Conservation (phyloP, 2,113 vertebrate genomes). For the Tupaia tana region DNA sequence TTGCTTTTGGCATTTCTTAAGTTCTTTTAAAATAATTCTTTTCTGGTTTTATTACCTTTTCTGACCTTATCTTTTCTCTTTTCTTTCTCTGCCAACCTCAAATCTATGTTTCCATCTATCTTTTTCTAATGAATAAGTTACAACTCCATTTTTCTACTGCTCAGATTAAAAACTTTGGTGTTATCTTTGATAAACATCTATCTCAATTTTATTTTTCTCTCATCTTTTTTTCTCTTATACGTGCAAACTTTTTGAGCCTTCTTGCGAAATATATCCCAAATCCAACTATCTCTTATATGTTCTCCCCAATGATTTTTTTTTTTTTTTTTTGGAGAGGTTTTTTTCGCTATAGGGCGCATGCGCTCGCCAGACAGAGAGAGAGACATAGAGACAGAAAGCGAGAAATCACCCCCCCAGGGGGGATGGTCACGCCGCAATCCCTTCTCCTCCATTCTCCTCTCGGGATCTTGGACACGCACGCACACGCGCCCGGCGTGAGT, state of each 20-base stretch:
- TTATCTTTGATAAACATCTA: background rate
- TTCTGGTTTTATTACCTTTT: background rate
- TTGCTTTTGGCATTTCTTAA: background rate
- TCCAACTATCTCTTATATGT: background rate
- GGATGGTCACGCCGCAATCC: too few relatives aligned
- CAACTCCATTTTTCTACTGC: background rate
- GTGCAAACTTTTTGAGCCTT: background rate
- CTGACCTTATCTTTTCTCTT: background rate
- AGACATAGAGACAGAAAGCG: too few relatives aligned
- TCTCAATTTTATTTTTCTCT: background rate
- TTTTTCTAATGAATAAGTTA: background rate
- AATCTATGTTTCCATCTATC: background rate
- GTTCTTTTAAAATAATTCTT: background rate
- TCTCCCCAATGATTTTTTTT: background rate
- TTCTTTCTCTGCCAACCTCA: background rate
- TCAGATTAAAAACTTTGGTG: background rate
- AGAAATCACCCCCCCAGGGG: too few relatives aligned
- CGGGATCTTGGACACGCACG: too few relatives aligned
- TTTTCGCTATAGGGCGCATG: too few relatives aligned
- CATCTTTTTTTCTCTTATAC: background rate
- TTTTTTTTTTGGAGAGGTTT: too few relatives aligned
- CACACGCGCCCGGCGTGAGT: too few relatives aligned
- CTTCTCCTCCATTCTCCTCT: too few relatives aligned
- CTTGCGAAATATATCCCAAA: background rate
- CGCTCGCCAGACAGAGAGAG: too few relatives aligned